Conservation (phyloP, 2,888 invertebrate species). For the Tipula confusa region DNA sequence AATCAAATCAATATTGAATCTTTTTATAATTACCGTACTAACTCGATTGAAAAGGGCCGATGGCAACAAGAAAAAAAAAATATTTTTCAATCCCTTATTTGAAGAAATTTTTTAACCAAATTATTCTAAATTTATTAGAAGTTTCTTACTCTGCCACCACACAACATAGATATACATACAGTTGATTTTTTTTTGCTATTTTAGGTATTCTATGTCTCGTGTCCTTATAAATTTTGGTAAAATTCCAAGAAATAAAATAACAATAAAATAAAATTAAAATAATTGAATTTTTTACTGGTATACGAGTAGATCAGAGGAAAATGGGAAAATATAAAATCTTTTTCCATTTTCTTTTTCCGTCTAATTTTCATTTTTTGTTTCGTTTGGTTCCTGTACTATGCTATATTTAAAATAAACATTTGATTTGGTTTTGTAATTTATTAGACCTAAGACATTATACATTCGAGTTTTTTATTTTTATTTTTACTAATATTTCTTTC, state of each 20-base stretch:
- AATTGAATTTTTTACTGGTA: neutral
- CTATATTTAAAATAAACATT: neutral
- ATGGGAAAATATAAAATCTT: neutral
- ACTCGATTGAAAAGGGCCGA: neutral
- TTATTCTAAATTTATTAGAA: neutral
- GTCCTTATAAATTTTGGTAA: neutral
- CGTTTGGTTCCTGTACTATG: neutral
- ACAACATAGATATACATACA: neutral
- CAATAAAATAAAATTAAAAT: slow-evolving; percentile 20
- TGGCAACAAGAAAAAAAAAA: neutral
- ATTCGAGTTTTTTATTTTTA: too few species aligned
- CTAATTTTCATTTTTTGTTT: neutral
- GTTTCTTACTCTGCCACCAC: neutral
- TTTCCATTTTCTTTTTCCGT: neutral
- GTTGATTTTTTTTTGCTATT: neutral
- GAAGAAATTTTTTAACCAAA: slow-evolving; percentile 1
- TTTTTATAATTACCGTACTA: neutral
- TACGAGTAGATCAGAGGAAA: too few species aligned
- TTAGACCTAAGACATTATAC: neutral
- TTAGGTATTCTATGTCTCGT: neutral
- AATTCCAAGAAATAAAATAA: neutral
- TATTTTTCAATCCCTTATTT: neutral
- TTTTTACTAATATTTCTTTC: neutral
- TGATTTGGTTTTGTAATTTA: slow-evolving; percentile 20
- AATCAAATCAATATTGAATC: neutral